Percentiles rank a stretch among this genome's conserved stretches.
These are phyloP conservation scores for Mesorhabditis sp. DNA, from an alignment of 2,888 invertebrate species.

Conservation along the genomic window DNA sequence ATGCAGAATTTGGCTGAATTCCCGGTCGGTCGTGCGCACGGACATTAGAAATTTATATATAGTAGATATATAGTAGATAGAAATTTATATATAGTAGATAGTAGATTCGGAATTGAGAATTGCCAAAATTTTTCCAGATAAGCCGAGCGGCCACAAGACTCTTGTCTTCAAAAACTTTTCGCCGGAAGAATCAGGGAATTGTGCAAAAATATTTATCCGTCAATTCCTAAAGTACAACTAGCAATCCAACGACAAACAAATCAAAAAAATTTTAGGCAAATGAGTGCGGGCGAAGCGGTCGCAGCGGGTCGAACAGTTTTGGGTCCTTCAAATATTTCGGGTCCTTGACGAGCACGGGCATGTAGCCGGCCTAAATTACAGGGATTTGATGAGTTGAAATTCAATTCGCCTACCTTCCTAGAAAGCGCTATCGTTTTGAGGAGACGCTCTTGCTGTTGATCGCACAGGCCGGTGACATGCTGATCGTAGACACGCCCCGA, in stretches of 20 bases:
- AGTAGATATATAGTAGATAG: too few species aligned
- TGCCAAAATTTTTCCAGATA: too few species aligned
- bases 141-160: too few species aligned
- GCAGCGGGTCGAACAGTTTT: constrained; percentile 81
- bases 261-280: constrained; percentile 35
- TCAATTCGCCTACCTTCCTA: constrained; percentile 13
- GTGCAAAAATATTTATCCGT: too few species aligned
- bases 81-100: too few species aligned
- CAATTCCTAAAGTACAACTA: constrained; percentile 7
- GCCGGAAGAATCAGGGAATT: too few species aligned
- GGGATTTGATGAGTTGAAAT: constrained; percentile 33
- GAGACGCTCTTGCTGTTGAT: constrained; percentile 45
- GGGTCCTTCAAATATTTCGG: constrained; percentile 80
- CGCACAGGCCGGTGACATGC: constrained; percentile 87
- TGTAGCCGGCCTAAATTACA: constrained; percentile 66
- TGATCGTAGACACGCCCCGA: constrained; percentile 87
- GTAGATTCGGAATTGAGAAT: too few species aligned
- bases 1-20: too few species aligned
- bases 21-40: too few species aligned
- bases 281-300: constrained; percentile 64
- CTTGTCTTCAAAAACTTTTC: too few species aligned
- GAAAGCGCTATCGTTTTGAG: constrained; percentile 21
- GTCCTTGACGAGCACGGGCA: constrained; percentile 77
- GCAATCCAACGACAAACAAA: constrained; percentile 7
- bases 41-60: too few species aligned